Base-by-base conservation (phyloP, 2,797 vertebrate species). In the Artibeus lituratus region DNA sequence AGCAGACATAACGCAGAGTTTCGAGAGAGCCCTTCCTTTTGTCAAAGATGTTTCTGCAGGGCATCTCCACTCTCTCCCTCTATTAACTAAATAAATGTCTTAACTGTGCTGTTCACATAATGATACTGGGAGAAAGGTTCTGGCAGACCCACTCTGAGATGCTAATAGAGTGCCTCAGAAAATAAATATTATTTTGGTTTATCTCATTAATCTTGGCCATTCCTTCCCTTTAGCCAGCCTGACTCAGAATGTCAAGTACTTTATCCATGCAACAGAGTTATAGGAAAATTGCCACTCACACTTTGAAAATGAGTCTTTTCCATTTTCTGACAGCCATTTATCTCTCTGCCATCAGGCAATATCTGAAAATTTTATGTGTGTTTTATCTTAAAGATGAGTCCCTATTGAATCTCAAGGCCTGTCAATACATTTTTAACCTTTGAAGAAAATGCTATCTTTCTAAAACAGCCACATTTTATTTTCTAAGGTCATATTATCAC, bases 191-290 rank as follows among this genome's bases (percentile, higher is more conserved):
- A 95, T 98, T 98, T 98, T 97, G 4, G 44, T 96, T 98, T 88
- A 98, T 98, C 98, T 98, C 97, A 97, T 98, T 98, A 98, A 98
- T 98, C 98, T 98, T 97, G 86, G 84, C 82, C 78, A 97, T 97
- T 53, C 65, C 94, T 98, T 98, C 80, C 69, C 81, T 97, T 96
- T 69, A 98, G 96, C 85, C 95, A 97, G 95, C 10, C 85, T 49
- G 96, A 81, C 95, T 96, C 96, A 96, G 83, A 97, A 97, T 78
- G 44, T 76, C 93, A 97, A 97, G 91, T 92, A 96, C 95, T 98
- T 98, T 96, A 98, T 97, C 97, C 95, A 94, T 86, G 94, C 97
- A 97, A 98, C 97, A 98, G 93, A 93, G 47, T 96, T 98, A 98
- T 97, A 98, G 94, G 97, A 98, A 98, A 98, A 98, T 98, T 98